A percentile compares a stretch with the other conserved stretches of the same genome.
Conservation (phyloP, 2,888 invertebrate species). For the Mylabris sibirica region DNA sequence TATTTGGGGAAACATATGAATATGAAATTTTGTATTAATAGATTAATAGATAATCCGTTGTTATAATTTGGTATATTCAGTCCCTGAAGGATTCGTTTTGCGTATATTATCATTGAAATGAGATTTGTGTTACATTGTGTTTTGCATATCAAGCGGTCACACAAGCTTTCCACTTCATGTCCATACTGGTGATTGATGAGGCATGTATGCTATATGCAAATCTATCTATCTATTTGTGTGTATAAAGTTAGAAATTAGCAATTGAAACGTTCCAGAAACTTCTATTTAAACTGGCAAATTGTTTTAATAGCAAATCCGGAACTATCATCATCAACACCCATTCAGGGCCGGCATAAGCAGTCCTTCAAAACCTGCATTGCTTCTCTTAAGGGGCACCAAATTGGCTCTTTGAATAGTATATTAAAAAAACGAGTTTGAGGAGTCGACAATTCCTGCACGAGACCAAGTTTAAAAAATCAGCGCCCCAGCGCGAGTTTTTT, state of each 20-base stretch:
- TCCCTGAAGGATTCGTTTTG: no score
- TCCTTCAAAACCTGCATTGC: no score
- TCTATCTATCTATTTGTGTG: not conserved
- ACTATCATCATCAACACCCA: not conserved
- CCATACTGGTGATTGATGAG: constrained; percentile 28
- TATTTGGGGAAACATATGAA: not conserved
- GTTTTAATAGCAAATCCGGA: not conserved
- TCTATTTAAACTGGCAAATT: not conserved
- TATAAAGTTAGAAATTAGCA: not conserved
- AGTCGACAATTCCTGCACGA: no score
- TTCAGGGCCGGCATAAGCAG: no score
- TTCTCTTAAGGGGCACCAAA: no score
- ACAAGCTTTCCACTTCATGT: constrained; percentile 9
- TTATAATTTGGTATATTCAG: no score
- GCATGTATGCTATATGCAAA: constrained; percentile 9
- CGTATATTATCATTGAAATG: not conserved
- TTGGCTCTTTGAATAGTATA: no score
- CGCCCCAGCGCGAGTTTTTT: no score
- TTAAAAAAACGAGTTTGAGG: no score
- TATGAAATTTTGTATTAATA: not conserved
- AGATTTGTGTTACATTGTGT: constrained; percentile 20
- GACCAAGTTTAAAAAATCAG: no score
- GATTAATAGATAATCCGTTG: no score
- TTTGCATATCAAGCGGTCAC: constrained; percentile 31
- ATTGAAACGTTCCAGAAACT: constrained; percentile 6